These are phyloP conservation scores for Rhinoraja longicauda DNA, from an alignment of 2,797 vertebrate genomes.

Conservation along the genomic window DNA sequence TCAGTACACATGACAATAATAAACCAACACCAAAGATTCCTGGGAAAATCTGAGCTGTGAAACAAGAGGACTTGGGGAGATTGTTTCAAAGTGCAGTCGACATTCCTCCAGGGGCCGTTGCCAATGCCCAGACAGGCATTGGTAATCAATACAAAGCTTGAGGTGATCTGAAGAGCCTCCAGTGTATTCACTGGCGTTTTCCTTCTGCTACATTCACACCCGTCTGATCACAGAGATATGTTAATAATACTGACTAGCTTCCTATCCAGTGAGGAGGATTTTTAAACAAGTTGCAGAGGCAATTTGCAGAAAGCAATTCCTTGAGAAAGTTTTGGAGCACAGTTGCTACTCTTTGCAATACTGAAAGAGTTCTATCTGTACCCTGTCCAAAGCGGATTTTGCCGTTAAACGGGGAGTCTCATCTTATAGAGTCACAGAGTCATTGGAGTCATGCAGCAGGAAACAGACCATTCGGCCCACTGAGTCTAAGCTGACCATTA, in stretches of 20 bases:
- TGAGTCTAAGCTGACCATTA: too few species aligned
- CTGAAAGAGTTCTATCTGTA: too few species aligned
- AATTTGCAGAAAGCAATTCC: background rate
- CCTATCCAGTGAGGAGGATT: background rate
- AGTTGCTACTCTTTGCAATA: background rate
- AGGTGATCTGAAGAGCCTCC: background rate
- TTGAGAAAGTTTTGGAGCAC: background rate
- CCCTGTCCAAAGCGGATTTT: too few species aligned
- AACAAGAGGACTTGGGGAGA: background rate
- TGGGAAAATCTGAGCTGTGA: background rate
- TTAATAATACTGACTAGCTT: background rate
- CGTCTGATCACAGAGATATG: background rate
- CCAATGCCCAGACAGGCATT: background rate
- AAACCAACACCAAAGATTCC: background rate
- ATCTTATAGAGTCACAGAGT: too few species aligned
- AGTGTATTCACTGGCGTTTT: background rate
- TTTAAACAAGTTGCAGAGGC: background rate
- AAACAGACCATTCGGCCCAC: too few species aligned
- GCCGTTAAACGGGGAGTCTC: too few species aligned
- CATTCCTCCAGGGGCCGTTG: constrained; percentile 14
- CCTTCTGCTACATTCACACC: too few species aligned
- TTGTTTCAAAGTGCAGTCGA: background rate
- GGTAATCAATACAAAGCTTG: background rate
- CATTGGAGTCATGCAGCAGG: too few species aligned
- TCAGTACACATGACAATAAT: too few species aligned